Base-by-base conservation (phyloP, 2,113 vertebrate species). In the Nothobranchius furzeri region DNA sequence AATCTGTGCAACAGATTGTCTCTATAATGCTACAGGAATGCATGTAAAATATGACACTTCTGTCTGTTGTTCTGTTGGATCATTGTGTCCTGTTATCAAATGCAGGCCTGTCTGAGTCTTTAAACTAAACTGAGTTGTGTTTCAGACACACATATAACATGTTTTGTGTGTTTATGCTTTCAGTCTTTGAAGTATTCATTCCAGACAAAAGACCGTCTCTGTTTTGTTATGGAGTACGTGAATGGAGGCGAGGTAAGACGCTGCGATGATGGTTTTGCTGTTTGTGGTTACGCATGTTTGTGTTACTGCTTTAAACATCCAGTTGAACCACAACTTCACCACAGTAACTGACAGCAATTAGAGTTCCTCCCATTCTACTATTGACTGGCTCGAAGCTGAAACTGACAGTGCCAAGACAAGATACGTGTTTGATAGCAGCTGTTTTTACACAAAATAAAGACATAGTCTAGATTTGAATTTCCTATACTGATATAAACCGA, bases 151-250 rank as follows among this genome's bases (percentile, higher is more conserved):
- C 30, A 56, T 36, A 25, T 60, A 1, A 49, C 20, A 54, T 40
- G 42, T 17, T 12, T n/a, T 36, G 76, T 73, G 47, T 71, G 56
- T 13, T 59, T 75, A 46, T 71, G 8, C 20, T 84, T 83, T 78
- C 94, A 98, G 97, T 98, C 96, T 78, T 93, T 99, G 94, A 99
- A 99, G 93, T 99, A 99, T 86, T 98, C 97, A 78, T 99, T 99
- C 95, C 97, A 99, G 92, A 99, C 97, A 82, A 98, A 99, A 93
- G 97, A 99, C 89, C 96, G 97, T 75, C 94, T 99, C 75, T 99
- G 97, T 93, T 98, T 99, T 85, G 97, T 99, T 88, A 99, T 99
- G 97, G 96, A 99, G 81, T 99, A 99, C 87, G 96, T 99, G 87
- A 99, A 99, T 3, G 97, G 97, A 69, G 97, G 96, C 88, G 97